These are phyloP conservation scores for Alcedo quadribrachys DNA, from an alignment of 2,797 vertebrate genomes.

Conservation along the genomic window DNA sequence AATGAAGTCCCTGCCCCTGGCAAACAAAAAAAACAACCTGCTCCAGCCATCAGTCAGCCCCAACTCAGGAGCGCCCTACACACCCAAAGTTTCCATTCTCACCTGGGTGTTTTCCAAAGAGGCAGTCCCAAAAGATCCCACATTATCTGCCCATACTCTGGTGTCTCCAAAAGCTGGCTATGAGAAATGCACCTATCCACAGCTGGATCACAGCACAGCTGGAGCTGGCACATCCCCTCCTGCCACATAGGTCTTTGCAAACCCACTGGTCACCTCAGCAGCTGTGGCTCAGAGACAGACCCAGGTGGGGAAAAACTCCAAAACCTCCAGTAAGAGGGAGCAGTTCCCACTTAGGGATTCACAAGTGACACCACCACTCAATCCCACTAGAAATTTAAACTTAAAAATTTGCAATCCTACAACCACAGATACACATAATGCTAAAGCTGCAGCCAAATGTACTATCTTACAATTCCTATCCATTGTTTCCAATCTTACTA, in stretches of 20 bases:
- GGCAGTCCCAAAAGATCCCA: background rate
- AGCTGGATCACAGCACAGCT: background rate
- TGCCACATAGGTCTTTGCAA: rapidly evolving
- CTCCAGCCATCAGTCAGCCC: background rate
- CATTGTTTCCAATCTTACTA: background rate
- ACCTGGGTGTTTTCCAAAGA: background rate
- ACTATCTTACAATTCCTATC: background rate
- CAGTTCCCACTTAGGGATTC: background rate
- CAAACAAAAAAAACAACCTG: background rate
- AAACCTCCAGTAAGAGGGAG: background rate
- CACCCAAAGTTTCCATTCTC: constrained; percentile 6
- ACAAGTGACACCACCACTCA: background rate
- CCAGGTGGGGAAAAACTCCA: background rate
- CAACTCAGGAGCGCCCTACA: background rate
- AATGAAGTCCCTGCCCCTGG: background rate
- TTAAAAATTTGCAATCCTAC: background rate
- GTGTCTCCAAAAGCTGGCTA: background rate
- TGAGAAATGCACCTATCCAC: background rate
- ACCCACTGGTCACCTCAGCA: rapidly evolving
- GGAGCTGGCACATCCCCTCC: background rate
- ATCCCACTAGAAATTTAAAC: background rate
- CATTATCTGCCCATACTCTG: background rate
- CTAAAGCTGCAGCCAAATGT: background rate
- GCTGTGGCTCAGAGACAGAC: background rate
- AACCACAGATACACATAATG: background rate